A percentile compares a stretch with the other conserved stretches of the same genome.
Evolutionary conservation across 2,113 vertebrate species (phyloP).

Genomic region (Platycercus adscitus): DNA sequence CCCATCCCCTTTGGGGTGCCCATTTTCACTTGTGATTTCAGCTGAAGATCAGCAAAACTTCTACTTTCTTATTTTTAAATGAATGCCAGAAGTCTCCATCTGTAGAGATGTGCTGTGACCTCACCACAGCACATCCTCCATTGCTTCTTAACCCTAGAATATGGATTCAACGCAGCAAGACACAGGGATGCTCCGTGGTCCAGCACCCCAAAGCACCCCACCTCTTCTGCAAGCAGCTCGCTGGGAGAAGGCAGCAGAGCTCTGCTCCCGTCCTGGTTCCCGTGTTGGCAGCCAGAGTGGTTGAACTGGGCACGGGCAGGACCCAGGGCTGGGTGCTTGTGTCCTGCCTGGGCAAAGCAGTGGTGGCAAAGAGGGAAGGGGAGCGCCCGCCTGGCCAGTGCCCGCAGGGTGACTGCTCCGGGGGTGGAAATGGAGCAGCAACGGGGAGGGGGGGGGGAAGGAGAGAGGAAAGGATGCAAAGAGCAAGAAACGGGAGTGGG

Average conservation of each 20-base stretch:
- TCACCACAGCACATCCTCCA: background rate
- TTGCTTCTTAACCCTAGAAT: background rate
- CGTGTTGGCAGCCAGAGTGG: background rate
- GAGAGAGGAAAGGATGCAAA: background rate
- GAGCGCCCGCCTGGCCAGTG: background rate
- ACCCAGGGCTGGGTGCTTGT: background rate
- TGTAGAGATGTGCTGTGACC: background rate
- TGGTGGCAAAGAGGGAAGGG: background rate
- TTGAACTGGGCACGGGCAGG: background rate
- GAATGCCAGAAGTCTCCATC: background rate
- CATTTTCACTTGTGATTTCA: background rate
- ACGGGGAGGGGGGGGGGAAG: background rate
- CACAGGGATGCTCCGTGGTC: background rate
- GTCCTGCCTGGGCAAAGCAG: background rate
- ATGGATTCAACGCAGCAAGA: background rate
- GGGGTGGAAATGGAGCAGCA: background rate
- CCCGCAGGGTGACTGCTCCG: background rate
- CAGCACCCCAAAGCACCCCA: background rate
- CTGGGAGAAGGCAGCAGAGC: background rate
- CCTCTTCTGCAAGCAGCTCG: background rate
- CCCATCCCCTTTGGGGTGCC: background rate
- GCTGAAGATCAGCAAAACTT: background rate
- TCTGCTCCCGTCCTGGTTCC: background rate
- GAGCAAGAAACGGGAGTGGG: background rate
- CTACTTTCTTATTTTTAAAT: background rate